Base-by-base conservation (phyloP, 2,888 invertebrate genomes). In the Sesia bembeciformis region DNA sequence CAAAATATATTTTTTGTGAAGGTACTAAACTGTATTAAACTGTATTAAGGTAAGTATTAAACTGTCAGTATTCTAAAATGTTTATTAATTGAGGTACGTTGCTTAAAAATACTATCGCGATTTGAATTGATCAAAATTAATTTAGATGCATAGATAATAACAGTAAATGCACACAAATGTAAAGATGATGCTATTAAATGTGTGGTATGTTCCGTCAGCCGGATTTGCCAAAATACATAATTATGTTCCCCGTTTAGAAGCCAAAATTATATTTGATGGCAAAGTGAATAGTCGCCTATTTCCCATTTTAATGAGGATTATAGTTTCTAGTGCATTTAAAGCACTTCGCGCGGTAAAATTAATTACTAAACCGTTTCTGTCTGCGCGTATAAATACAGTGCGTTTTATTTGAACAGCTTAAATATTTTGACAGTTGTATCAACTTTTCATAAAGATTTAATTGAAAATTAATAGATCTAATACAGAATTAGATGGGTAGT, bases 241-340 rank as follows among this genome's bases (percentile, higher is more conserved):
- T 84, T 80, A 78, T 75, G 66, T 74, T 79, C 64, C 67, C 67
- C 78, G 78, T 81, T 84, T 84, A 85, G 84, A 78, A 84, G 78
- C 79, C 76, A 79, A 82, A 86, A 85, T 84, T 81, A 84, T 84
- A 85, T 85, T 83, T 83, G 77, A 79, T 80, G 72, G 76, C 71
- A 72, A 73, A 80, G 78, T 78, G 84, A 86, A 87, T 82, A 81
- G 84, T 73, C 78, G 79, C 76, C 73, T 85, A 81, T 85, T 82
- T 86, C 81, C 85, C 71, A 83, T 84, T 87, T 87, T 84, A 85
- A 84, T 84, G 81, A 79, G 87, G 86, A 88, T 88, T 87, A 88
- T 84, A 84, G 86, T 85, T 86, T 83, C 83, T 81, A 76, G 79
- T 85, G 85, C 87, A 86, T 88, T 88, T 83, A 76, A 83, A 81